These are phyloP conservation scores for Abrostola triplasia DNA, from an alignment of 2,888 invertebrate species.

Conservation along the genomic window DNA sequence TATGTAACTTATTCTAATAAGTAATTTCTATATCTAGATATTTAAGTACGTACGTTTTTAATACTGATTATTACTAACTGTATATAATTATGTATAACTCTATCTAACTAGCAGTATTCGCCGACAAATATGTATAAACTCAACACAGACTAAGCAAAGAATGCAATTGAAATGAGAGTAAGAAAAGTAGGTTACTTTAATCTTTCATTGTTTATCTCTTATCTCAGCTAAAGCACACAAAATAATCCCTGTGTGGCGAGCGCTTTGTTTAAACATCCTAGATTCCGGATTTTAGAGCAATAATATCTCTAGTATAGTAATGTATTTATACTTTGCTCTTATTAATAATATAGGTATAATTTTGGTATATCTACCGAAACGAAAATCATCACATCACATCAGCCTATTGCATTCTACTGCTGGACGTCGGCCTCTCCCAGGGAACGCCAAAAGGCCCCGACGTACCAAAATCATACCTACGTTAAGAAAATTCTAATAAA, in stretches of 20 bases:
- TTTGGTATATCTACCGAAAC: no score
- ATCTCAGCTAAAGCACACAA: slow-evolving; percentile 28
- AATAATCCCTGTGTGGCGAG: slow-evolving; percentile 21
- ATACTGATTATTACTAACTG: no score
- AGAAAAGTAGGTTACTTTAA: slow-evolving; percentile 34
- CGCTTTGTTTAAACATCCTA: slow-evolving; percentile 9
- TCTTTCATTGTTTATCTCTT: slow-evolving; percentile 39
- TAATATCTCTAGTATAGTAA: background rate
- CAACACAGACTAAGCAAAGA: slow-evolving; percentile 21
- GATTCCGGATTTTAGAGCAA: background rate
- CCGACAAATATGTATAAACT: background rate
- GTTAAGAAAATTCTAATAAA: no score
- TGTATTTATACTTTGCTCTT: no score
- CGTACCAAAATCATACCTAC: no score
- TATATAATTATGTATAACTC: no score
- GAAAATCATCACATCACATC: background rate
- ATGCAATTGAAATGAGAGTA: slow-evolving; percentile 17
- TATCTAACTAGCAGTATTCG: background rate
- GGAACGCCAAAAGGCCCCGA: no score
- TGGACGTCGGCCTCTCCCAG: slow-evolving; percentile 1
- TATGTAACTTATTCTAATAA: no score
- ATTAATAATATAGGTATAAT: no score
- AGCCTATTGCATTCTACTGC: background rate
- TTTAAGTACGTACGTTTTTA: no score
- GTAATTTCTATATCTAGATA: no score